phyloP scores from a whole-genome alignment of 23 tunicate species.

The Trididemnum clinides region DNA sequence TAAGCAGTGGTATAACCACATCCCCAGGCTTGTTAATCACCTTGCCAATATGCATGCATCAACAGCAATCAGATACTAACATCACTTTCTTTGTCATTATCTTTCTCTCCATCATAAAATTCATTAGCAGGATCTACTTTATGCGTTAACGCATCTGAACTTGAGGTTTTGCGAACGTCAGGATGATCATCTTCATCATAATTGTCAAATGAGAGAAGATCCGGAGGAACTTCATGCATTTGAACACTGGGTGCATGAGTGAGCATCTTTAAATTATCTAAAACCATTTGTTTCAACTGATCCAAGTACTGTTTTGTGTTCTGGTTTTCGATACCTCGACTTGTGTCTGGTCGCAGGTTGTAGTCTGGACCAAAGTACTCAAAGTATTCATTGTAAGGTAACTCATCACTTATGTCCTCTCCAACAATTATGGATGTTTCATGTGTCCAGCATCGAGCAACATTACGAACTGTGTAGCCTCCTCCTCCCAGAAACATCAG shows the following conservation, averaged over 20 bases:
- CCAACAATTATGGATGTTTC: conserved; percentile 98
- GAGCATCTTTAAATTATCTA: conserved; percentile 81
- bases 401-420: conserved; percentile 79
- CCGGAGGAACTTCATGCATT: conserved; percentile 99
- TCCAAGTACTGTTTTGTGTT: conserved; percentile 94
- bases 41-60: no score
- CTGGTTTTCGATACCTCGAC: conserved; percentile 90
- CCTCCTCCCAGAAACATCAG: conserved; percentile 99
- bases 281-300: conserved; percentile 57
- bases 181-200: conserved; percentile 72
- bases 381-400: conserved; percentile 94
- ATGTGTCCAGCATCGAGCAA: conserved; percentile 99
- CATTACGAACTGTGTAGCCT: conserved; percentile 97
- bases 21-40: no score
- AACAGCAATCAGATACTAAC: conserved; percentile 83
- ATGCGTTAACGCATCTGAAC: conserved; percentile 22
- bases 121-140: conserved; percentile 79
- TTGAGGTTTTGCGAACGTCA: conserved; percentile 56
- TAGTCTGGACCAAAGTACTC: conserved; percentile 99
- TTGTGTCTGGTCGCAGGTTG: conserved; percentile 91
- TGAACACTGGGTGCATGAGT: conserved; percentile 98
- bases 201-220: conserved; percentile 83
- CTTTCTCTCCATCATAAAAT: conserved; percentile 93
- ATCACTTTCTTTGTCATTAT: conserved; percentile 95
- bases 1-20: no score